phyloP scores from a whole-genome alignment of 2,888 invertebrate species.

The Mesorhabditis spiculigera region DNA sequence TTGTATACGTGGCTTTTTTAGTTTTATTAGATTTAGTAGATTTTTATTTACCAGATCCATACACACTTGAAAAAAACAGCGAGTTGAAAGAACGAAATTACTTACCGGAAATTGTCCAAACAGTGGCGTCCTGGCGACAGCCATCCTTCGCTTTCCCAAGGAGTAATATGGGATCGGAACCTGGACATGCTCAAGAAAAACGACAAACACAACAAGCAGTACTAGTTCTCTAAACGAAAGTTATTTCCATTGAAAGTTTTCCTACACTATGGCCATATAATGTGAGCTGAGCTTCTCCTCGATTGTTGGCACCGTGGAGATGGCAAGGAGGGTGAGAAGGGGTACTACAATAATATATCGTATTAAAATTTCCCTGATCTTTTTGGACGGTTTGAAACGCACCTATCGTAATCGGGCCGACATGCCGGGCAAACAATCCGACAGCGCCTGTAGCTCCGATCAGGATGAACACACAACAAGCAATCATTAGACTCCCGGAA shows the following conservation, averaged over 20 bases:
- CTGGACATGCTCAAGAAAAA: slow-evolving; percentile 40
- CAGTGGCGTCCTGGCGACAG: slow-evolving; percentile 25
- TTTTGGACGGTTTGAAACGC: too few species aligned
- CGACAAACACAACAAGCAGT: slow-evolving; percentile 38
- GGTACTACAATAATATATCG: slow-evolving; percentile 25
- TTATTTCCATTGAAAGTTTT: background rate
- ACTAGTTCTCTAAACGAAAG: slow-evolving; percentile 37
- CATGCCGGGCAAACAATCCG: slow-evolving; percentile 43
- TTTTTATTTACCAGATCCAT: background rate
- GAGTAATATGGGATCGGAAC: slow-evolving; percentile 40
- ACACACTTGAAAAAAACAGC: background rate
- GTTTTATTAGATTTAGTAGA: background rate
- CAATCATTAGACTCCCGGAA: slow-evolving; percentile 43
- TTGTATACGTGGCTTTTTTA: background rate
- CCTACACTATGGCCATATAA: slow-evolving; percentile 51
- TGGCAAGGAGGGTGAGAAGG: slow-evolving; percentile 45
- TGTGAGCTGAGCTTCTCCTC: slow-evolving; percentile 44
- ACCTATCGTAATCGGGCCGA: slow-evolving; percentile 52
- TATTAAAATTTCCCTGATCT: too few species aligned
- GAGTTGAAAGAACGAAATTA: too few species aligned
- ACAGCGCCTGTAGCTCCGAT: slow-evolving; percentile 47
- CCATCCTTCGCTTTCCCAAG: slow-evolving; percentile 19
- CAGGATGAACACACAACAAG: slow-evolving; percentile 47
- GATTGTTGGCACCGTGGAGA: slow-evolving; percentile 43
- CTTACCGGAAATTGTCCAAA: slow-evolving; percentile 50